Percentiles rank a stretch among this genome's conserved stretches.
These are phyloP conservation scores for Patella ulyssiponensis DNA, from an alignment of 2,888 invertebrate genomes.

Conservation along the genomic window DNA sequence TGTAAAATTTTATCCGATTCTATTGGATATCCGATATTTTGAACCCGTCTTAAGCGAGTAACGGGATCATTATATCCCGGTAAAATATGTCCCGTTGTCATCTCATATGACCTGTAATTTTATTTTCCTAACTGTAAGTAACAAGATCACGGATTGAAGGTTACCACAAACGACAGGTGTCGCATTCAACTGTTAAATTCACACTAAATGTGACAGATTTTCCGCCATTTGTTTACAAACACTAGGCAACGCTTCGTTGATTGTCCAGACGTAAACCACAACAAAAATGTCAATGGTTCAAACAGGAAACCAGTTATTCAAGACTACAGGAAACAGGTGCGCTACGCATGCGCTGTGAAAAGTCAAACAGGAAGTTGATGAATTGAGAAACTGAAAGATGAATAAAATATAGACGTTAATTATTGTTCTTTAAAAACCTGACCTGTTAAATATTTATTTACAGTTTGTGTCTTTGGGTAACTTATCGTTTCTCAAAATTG, in stretches of 20 bases:
- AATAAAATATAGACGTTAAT: too few relatives aligned
- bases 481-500: too few relatives aligned
- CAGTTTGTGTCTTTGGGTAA: too few relatives aligned
- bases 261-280: not conserved
- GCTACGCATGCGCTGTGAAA: not conserved
- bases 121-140: not conserved
- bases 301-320: not conserved
- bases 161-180: not conserved
- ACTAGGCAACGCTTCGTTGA: conserved; percentile 47
- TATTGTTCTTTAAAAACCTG: too few relatives aligned
- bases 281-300: not conserved
- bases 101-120: conserved; percentile 25
- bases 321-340: not conserved
- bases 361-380: too few relatives aligned
- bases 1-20: conserved; percentile 49
- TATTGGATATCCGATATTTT: conserved; percentile 54
- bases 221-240: conserved; percentile 46
- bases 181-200: not conserved
- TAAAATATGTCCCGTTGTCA: conserved; percentile 64
- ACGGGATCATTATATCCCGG: conserved; percentile 64
- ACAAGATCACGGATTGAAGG: not conserved
- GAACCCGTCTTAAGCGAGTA: conserved; percentile 49
- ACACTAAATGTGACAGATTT: not conserved
- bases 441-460: too few relatives aligned
- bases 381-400: too few relatives aligned